A percentile compares a stretch with the other conserved stretches of the same genome.
phyloP scores from a whole-genome alignment of 2,888 invertebrate genomes.

The Eubasilissa splendida region DNA sequence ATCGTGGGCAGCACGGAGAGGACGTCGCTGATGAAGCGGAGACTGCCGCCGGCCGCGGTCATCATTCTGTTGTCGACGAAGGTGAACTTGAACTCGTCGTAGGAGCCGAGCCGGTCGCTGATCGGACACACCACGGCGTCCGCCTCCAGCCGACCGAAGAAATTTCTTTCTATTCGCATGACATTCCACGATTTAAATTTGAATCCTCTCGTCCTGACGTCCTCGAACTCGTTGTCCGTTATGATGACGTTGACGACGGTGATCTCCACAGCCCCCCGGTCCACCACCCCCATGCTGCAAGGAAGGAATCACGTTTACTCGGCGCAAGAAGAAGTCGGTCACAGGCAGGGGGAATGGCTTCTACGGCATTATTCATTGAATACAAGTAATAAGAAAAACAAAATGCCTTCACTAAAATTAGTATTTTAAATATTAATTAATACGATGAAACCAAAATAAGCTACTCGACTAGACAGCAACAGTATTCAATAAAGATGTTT shows the following conservation, averaged over 20 bases:
- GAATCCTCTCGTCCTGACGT: conserved; percentile 74
- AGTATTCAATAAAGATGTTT: too few species aligned
- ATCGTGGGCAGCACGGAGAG: conserved; percentile 55
- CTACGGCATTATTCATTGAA: too few species aligned
- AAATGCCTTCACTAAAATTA: too few species aligned
- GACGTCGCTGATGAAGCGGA: conserved; percentile 72
- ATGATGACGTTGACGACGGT: conserved; percentile 76
- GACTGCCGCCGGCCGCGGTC: conserved; percentile 70
- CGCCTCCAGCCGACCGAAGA: conserved; percentile 74
- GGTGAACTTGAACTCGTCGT: conserved; percentile 66
- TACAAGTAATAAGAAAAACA: too few species aligned
- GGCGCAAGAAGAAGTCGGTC: not conserved
- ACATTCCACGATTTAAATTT: conserved; percentile 78
- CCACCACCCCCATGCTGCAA: conserved; percentile 61
- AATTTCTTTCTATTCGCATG: conserved; percentile 76
- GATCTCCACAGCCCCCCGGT: conserved; percentile 76
- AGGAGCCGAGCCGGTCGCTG: conserved; percentile 46
- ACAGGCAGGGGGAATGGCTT: too few species aligned
- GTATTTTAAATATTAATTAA: too few species aligned
- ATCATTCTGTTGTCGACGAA: conserved; percentile 75
- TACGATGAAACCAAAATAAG: too few species aligned
- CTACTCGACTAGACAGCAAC: too few species aligned
- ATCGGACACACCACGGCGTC: conserved; percentile 63
- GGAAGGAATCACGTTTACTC: not conserved
- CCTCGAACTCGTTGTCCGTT: conserved; percentile 75